phyloP scores from a whole-genome alignment of 2,797 vertebrate species.

The Liasis olivaceus region DNA sequence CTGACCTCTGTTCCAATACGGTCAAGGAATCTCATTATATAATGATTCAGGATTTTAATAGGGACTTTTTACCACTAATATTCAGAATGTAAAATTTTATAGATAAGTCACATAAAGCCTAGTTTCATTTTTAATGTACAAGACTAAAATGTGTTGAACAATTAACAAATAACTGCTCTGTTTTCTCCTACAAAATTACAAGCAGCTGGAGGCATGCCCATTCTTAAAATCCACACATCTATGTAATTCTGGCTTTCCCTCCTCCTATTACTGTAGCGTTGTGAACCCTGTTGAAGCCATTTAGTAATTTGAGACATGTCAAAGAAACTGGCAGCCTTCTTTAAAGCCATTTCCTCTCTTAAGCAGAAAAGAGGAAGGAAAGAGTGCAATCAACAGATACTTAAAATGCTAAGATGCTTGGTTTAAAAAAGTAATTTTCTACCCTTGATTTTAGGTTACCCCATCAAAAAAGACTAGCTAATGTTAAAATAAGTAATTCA shows the following conservation, averaged over 20 bases:
- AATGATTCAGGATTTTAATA: conserved; percentile 55
- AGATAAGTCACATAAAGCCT: conserved; percentile 59
- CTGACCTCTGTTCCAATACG: conserved; percentile 50
- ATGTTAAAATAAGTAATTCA: background rate
- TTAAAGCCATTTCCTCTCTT: background rate
- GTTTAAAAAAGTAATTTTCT: background rate
- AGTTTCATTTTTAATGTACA: conserved; percentile 61
- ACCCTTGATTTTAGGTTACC: background rate
- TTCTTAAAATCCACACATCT: conserved; percentile 41
- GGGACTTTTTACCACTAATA: conserved; percentile 53
- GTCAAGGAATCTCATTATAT: conserved; percentile 42
- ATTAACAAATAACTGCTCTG: conserved; percentile 70
- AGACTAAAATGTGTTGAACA: conserved; percentile 59
- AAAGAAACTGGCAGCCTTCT: conserved; percentile 1
- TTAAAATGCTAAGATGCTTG: background rate
- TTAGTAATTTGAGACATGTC: conserved; percentile 27
- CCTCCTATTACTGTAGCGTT: conserved; percentile 17
- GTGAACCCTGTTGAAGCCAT: background rate
- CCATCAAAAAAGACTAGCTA: background rate
- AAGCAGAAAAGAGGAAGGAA: background rate
- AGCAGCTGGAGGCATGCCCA: conserved; percentile 13
- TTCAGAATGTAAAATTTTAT: conserved; percentile 60
- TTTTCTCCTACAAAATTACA: conserved; percentile 58
- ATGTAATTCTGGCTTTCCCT: conserved; percentile 19
- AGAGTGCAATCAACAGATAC: background rate